phyloP scores from a whole-genome alignment of 2,888 invertebrate species.

The Biston stratarius region DNA sequence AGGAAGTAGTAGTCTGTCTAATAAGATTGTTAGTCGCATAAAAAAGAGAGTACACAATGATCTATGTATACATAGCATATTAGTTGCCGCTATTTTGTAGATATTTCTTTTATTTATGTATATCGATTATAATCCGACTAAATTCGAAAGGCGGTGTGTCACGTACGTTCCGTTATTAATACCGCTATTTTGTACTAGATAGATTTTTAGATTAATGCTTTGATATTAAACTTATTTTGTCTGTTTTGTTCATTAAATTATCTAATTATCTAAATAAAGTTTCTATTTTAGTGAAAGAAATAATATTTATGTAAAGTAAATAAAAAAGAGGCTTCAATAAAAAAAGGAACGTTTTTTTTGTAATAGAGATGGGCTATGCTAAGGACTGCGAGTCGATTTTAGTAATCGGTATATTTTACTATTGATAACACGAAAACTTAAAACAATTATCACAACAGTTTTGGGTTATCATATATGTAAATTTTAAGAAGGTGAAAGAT shows the following conservation, averaged over 20 bases:
- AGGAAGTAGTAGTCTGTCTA: slow-evolving; percentile 26
- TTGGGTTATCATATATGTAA: too few species aligned
- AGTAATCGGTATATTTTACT: too few species aligned
- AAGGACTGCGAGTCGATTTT: too few species aligned
- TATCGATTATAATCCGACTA: slow-evolving; percentile 67
- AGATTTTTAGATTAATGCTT: slow-evolving; percentile 16
- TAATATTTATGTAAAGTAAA: background rate
- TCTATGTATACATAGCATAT: slow-evolving; percentile 61
- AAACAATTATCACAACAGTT: too few species aligned
- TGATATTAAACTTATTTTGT: background rate
- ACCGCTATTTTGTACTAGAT: slow-evolving; percentile 38
- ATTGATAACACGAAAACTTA: too few species aligned
- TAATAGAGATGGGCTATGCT: background rate
- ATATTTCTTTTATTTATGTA: slow-evolving; percentile 66
- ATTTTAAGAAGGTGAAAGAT: too few species aligned
- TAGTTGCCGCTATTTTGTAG: slow-evolving; percentile 82
- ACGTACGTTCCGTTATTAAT: slow-evolving; percentile 68
- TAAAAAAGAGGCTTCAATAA: background rate
- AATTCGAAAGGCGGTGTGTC: slow-evolving; percentile 60
- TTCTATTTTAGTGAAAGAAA: background rate
- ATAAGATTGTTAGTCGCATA: slow-evolving; percentile 45
- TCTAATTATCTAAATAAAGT: too few species aligned
- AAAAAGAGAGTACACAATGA: slow-evolving; percentile 60
- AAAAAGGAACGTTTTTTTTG: slow-evolving; percentile 12
- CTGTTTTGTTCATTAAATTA: background rate